Percentiles rank a stretch among this genome's conserved stretches.
These are phyloP conservation scores for Paralinhomoeus sp. DNA, from an alignment of 2,888 invertebrate species.

Conservation along the genomic window DNA sequence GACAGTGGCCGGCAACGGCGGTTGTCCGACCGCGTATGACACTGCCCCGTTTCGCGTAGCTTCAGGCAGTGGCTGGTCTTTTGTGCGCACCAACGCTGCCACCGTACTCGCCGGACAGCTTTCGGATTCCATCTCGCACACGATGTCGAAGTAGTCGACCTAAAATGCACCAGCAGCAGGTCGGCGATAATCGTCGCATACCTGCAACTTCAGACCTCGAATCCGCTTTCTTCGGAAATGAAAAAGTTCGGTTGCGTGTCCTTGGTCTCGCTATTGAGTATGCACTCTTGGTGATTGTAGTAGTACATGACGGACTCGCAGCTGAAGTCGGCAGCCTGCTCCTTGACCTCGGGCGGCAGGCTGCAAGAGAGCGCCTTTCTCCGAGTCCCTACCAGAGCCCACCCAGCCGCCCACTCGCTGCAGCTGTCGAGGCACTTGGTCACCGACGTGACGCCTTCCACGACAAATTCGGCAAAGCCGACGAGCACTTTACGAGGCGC, in stretches of 20 bases:
- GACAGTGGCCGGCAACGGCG: too few relatives aligned
- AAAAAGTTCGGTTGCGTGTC: slow-evolving; percentile 21
- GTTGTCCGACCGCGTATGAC: background rate
- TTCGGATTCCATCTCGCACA: slow-evolving; percentile 18
- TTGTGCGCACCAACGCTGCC: slow-evolving; percentile 3
- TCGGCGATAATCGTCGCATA: too few relatives aligned
- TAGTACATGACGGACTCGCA: slow-evolving; percentile 27
- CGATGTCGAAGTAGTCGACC: slow-evolving; percentile 25
- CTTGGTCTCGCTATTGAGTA: slow-evolving; percentile 22
- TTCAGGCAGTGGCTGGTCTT: background rate
- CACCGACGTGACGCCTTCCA: slow-evolving; percentile 24
- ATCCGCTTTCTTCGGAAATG: slow-evolving; percentile 20
- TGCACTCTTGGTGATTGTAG: slow-evolving; percentile 25
- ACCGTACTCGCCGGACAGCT: slow-evolving; percentile 17
- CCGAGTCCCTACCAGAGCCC: too few relatives aligned
- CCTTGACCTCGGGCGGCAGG: too few relatives aligned
- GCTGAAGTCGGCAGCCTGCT: slow-evolving; percentile 19
- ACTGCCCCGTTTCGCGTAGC: too few relatives aligned
- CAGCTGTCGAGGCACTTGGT: slow-evolving; percentile 24
- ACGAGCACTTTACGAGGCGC: slow-evolving; percentile 24
- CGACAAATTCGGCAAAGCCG: slow-evolving; percentile 25
- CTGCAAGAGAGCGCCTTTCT: too few relatives aligned
- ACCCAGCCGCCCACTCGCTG: slow-evolving; percentile 17
- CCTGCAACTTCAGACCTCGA: too few relatives aligned
- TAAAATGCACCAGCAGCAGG: too few relatives aligned